phyloP scores from a whole-genome alignment of 2,888 invertebrate species.

The Pteria penguin region DNA sequence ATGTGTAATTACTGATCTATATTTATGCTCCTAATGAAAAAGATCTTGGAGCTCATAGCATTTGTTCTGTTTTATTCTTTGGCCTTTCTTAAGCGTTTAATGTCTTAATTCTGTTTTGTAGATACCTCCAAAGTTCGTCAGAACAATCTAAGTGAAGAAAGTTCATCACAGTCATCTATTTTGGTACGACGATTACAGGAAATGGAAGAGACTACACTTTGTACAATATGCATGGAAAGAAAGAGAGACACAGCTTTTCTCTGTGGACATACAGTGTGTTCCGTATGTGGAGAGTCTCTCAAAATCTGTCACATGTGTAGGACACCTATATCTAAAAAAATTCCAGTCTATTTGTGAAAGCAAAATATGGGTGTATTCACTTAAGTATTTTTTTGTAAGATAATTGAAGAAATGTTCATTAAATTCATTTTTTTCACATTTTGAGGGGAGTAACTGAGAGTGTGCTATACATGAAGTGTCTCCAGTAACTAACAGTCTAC shows the following conservation, averaged over 20 bases:
- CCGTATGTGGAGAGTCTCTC: slow-evolving; percentile 89
- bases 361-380: too few species aligned
- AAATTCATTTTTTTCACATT: too few species aligned
- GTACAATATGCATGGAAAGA: slow-evolving; percentile 93
- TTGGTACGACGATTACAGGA: slow-evolving; percentile 86
- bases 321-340: slow-evolving; percentile 88
- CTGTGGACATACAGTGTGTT: slow-evolving; percentile 93
- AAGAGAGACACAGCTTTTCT: slow-evolving; percentile 90
- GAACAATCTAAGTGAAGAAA: neutral
- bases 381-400: too few species aligned
- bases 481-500: too few species aligned
- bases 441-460: too few species aligned
- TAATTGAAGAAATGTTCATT: too few species aligned
- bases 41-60: too few species aligned
- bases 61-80: too few species aligned
- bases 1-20: too few species aligned
- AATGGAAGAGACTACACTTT: slow-evolving; percentile 91
- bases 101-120: slow-evolving; percentile 11
- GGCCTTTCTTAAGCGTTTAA: too few species aligned
- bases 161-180: neutral
- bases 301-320: slow-evolving; percentile 93
- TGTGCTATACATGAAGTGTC: too few species aligned
- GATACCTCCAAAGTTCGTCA: slow-evolving; percentile 18
- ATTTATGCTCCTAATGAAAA: too few species aligned
- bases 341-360: slow-evolving; percentile 82